Base-by-base conservation (phyloP, 2,113 vertebrate species). In the Ahaetulla prasina region DNA sequence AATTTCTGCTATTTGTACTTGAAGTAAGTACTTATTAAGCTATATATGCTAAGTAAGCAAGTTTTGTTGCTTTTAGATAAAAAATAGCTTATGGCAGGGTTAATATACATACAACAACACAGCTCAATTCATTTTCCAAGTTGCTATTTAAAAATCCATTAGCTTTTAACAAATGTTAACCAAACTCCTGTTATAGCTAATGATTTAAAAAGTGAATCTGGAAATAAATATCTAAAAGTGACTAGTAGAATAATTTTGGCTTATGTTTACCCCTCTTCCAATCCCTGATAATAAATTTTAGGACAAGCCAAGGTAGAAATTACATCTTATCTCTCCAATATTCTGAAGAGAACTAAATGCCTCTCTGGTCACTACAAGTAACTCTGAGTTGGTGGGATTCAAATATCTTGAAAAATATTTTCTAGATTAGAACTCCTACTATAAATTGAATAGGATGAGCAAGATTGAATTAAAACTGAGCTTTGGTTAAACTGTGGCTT, bases 81-180 rank as follows among this genome's bases (percentile, higher is more conserved):
- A 89, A 94, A 95, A 87, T 7, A 93, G 90, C 2, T 89, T 25
- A 0, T 43, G 68, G 45, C 3, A 0, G 60, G 2, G 85, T 91
- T 35, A 35, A 68, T 91, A 90, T 93, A 93, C 54, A 93, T 91
- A 89, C 89, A 93, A 53, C 92, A 93, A 57, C 10, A 94, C 87
- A 63, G 86, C 91, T 91, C 92, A 88, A 50, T 52, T 94, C n/a
- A 92, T 87, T 39, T 89, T 89, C 93, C 89, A 85, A 92, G 57
- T 94, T 74, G 93, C 7, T 96, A 95, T 92, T 95, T 85, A 91
- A 94, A 45, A 60, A n/a, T 0, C 11, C 39, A 85, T 94, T 92
- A 93, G 89, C 90, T 85, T 96, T 86, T 57, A 18, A 89, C 5
- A 84, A 90, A 92, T 68, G 20, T 90, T 94, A 93, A 94, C 60